Percentiles rank a stretch among this genome's conserved stretches.
Evolutionary conservation across 2,888 invertebrate genomes (phyloP).

Genomic region (Ctenicera cuprea): DNA sequence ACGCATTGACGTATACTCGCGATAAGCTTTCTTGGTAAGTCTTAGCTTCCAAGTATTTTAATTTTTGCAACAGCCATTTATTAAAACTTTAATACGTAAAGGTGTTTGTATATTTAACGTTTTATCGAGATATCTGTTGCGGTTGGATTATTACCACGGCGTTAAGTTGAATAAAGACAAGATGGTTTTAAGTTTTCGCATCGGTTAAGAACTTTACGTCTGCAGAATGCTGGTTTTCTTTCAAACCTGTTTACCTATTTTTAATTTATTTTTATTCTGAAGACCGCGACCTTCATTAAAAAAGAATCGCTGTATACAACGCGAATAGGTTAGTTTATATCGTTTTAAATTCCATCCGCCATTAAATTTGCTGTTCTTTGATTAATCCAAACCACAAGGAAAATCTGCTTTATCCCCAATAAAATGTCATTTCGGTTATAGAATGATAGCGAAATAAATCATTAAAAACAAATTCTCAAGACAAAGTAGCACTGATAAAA

Average conservation of each 20-base stretch:
- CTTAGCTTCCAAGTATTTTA: not conserved
- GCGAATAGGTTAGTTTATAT: not conserved
- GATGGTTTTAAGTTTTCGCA: conserved; percentile 37
- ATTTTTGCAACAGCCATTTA: conserved; percentile 31
- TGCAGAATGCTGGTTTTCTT: conserved; percentile 50
- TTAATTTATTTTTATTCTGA: conserved; percentile 49
- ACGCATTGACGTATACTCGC: not conserved
- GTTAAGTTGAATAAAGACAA: conserved; percentile 41
- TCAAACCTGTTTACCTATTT: conserved; percentile 53
- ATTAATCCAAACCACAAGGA: no score
- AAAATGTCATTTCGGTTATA: no score
- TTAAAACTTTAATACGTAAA: conserved; percentile 18
- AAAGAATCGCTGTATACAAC: conserved; percentile 35
- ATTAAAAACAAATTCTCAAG: no score
- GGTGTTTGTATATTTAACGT: not conserved
- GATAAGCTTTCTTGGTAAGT: conserved; percentile 13
- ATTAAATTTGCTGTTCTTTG: no score
- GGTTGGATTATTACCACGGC: conserved; percentile 4
- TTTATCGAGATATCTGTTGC: conserved; percentile 21
- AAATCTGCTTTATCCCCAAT: no score
- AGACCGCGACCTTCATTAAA: conserved; percentile 52
- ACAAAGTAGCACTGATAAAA: no score
- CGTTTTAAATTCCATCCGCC: no score
- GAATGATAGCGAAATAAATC: no score
- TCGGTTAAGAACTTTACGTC: conserved; percentile 25